Conservation (phyloP, 2,797 vertebrate species). For the Clamator glandarius region DNA sequence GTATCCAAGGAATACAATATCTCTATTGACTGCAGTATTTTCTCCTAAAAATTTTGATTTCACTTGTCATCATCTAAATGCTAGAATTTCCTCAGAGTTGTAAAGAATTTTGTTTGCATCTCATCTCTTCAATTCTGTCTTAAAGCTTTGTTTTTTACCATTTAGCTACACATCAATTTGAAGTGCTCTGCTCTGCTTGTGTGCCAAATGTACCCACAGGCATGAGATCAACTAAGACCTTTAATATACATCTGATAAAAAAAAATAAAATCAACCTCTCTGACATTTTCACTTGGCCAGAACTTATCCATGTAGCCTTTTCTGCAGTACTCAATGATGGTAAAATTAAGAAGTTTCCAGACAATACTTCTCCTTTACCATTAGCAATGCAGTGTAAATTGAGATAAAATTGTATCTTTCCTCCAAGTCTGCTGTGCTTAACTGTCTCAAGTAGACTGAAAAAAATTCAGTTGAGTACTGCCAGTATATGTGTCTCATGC, state of each 20-base stretch:
- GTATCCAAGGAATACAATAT: neutral
- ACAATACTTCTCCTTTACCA: neutral
- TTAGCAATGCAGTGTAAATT: neutral
- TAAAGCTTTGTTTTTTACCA: neutral
- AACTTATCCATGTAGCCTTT: neutral
- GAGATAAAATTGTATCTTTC: neutral
- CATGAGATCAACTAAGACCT: neutral
- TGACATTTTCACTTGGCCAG: neutral
- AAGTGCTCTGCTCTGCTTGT: neutral
- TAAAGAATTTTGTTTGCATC: neutral
- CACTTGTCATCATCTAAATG: neutral
- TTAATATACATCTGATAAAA: neutral
- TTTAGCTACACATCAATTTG: neutral
- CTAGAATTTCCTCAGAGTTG: neutral
- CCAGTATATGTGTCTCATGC: fast-evolving
- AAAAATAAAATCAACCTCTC: neutral
- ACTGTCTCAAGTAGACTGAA: neutral
- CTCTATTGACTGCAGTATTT: neutral
- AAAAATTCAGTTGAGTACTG: neutral
- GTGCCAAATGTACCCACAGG: neutral
- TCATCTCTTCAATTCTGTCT: neutral
- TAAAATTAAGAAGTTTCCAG: neutral
- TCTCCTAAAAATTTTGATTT: neutral
- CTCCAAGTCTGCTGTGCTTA: neutral
- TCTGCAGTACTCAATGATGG: neutral